These are phyloP conservation scores for Esox masquinongy DNA, from an alignment of 2,797 vertebrate species.

Conservation along the genomic window DNA sequence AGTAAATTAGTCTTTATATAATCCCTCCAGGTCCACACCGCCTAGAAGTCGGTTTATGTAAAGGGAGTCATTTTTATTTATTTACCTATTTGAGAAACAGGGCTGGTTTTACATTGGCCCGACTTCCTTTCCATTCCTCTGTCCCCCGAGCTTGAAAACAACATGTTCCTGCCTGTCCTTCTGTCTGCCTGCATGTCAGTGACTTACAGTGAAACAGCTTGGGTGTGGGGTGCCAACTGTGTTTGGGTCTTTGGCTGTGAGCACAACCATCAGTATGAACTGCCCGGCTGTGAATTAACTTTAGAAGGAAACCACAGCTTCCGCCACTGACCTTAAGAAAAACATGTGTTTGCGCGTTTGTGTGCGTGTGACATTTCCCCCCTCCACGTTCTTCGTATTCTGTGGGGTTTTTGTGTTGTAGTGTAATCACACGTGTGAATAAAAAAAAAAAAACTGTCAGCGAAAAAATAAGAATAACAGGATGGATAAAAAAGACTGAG, in stretches of 20 bases:
- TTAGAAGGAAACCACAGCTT: conserved; percentile 16
- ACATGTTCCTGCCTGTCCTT: conserved; percentile 3
- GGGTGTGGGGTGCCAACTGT: background rate
- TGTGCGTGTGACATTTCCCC: background rate
- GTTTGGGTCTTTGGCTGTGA: background rate
- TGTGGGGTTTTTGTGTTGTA: background rate
- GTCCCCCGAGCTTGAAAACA: background rate
- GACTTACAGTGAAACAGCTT: background rate
- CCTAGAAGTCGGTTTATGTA: background rate
- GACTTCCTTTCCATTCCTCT: background rate
- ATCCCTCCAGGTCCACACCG: background rate
- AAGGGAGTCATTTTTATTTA: background rate
- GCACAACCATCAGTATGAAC: conserved; percentile 9
- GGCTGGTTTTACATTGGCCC: background rate
- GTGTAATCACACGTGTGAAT: background rate
- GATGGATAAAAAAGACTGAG: conserved; percentile 17
- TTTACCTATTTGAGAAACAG: background rate
- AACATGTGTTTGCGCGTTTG: background rate
- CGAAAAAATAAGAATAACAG: background rate
- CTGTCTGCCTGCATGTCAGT: background rate
- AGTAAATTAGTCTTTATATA: background rate
- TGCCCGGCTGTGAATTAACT: conserved; percentile 8
- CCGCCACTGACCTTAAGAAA: conserved; percentile 21
- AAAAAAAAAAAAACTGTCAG: background rate
- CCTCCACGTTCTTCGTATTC: background rate